Evolutionary conservation across 2,888 invertebrate species (phyloP), one percentile per base, ranked within the genome.

Genomic region (Acanthopleura granulata): DNA sequence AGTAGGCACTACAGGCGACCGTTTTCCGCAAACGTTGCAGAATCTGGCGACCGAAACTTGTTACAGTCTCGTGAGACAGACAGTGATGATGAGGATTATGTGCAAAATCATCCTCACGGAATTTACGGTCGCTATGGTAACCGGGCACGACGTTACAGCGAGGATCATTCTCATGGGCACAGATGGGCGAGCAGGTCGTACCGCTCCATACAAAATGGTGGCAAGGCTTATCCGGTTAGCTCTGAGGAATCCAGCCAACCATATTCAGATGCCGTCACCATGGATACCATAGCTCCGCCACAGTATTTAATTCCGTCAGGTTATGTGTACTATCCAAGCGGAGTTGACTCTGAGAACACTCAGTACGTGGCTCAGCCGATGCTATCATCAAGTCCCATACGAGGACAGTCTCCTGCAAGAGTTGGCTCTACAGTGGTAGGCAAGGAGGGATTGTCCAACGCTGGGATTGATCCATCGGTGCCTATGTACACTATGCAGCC

Each of bases 401-500:
- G n/a, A 18, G n/a, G 22, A 18, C 57, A 4, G 18, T 57, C 57
- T 57, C 57, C n/a, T 57, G 3, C 57, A 3, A 57, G n/a, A 57
- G 22, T 22, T 12, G 22, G 18, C 4, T 22, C 25, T 6, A 57
- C 40, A 18, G 73, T 62, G 49, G 51, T 16, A 25, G 70, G n/a
- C 40, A 50, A 16, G 40, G 6, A 57, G 22, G 57, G n/a, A n/a
- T 40, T 40, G 4, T 40, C 40, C 3, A 18, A 27, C n/a, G 16
- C 70, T 49, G 30, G 30, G 57, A 57, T 22, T 27, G 49, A 18
- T 40, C 27, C 27, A 22, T 62, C n/a, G 40, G 74, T 25, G 30
- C 27, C 50, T 30, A 30, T 57, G 72, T 57, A 49, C 50, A 49
- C 22, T 70, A 15, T 73, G 61, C 61, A 83, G 71, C 82, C 81